Base-by-base conservation (phyloP, 2,113 vertebrate genomes). In the Rhodinocichla rosea region DNA sequence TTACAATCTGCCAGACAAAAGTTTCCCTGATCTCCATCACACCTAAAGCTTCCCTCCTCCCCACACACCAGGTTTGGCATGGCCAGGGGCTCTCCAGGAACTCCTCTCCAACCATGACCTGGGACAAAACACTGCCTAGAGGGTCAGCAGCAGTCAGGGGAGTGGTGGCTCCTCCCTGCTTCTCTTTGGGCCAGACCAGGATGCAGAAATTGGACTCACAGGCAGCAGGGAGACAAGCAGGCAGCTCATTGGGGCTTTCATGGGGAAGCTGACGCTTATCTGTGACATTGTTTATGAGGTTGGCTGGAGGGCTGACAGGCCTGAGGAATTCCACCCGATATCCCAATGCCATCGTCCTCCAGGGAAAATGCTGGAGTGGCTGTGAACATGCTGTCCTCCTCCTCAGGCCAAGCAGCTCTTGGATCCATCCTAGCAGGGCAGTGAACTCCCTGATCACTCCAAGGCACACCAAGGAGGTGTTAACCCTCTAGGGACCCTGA, bases 301-400 rank as follows among this genome's bases (percentile, higher is more conserved):
- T 14, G 1, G 62, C 68, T 94, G 87, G 59, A 92, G 89, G 45
- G 63, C 70, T 94, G 42, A 56, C 69, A 89, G 62, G 74, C 91
- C 69, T 75, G 77, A 91, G 71, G 86, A 95, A 95, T 96, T 95
- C 90, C 76, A 67, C 10, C 7, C 32, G 4, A 85, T 70, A 93
- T 80, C 82, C 93, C 75, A 91, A 77, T 7, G 9, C 82, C 64
- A 60, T 93, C 55, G 8, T 71, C 93, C 94, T 69, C 91, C 53
- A 35, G 94, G 90, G 91, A 96, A 62, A 91, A 83, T 0, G 1
- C 59, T 2, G 0, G 75, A 92, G 89, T 87, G 67, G 30, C 82
- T 88, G 91, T 3, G 40, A 86, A 93, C 93, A 71, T 11, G 71
- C 79, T 94, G 91, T 95, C 85, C 93, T 95, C 59, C 85, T 83